These are phyloP conservation scores for Dendrocincla fuliginosa DNA, from an alignment of 2,797 vertebrate genomes.

Conservation along the genomic window DNA sequence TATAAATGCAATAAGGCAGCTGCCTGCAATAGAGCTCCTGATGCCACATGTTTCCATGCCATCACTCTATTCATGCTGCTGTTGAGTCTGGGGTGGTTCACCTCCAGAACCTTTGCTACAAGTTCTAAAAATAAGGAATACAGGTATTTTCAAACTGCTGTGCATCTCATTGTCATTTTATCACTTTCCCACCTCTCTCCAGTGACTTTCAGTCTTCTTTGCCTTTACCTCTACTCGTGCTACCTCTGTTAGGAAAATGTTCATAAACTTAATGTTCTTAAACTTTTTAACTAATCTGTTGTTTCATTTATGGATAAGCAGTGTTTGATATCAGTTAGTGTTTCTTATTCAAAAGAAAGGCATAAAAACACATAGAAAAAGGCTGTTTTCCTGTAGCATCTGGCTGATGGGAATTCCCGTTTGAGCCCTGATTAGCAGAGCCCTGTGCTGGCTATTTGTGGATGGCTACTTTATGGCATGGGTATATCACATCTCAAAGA, in stretches of 20 bases:
- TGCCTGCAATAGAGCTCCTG: no score
- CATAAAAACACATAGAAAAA: background rate
- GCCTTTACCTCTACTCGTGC: background rate
- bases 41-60: fast-evolving
- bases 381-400: background rate
- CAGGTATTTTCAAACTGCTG: background rate
- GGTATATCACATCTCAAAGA: background rate
- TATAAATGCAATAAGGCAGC: background rate
- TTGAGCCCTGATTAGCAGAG: background rate
- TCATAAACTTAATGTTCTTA: background rate
- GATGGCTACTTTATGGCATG: background rate
- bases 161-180: background rate
- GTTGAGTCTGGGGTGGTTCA: background rate
- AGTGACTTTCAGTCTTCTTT: background rate
- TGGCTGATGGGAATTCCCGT: background rate
- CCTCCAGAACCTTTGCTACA: background rate
- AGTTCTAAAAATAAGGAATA: background rate
- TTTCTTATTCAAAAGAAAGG: background rate
- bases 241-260: background rate
- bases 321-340: background rate
- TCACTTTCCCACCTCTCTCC: background rate
- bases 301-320: background rate
- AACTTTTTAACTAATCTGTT: background rate
- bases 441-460: background rate
- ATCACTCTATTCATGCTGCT: fast-evolving